Evolutionary conservation across 1,140 invertebrate species (phyloP).

Genomic region (Saccostrea echinata): DNA sequence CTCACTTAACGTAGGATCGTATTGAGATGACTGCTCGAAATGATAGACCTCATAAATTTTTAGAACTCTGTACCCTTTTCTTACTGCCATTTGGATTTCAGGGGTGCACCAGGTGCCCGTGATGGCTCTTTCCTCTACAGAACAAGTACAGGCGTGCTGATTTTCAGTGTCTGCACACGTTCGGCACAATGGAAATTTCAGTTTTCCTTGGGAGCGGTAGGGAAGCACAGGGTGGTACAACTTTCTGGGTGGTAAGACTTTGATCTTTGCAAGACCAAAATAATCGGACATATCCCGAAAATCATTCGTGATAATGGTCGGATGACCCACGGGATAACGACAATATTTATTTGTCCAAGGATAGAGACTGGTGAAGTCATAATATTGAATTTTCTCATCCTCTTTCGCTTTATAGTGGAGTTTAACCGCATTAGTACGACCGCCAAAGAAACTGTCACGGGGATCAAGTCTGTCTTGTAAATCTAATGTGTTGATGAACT

Average conservation of each 20-base stretch:
- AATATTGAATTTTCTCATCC: slow-evolving; percentile 51
- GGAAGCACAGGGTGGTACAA: slow-evolving; percentile 54
- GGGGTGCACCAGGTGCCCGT: slow-evolving; percentile 77
- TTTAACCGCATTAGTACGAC: slow-evolving; percentile 53
- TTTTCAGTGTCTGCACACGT: slow-evolving; percentile 48
- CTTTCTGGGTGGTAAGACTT: slow-evolving; percentile 39
- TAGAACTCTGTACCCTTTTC: slow-evolving; percentile 75
- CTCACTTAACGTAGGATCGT: not conserved
- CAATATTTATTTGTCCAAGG: slow-evolving; percentile 44
- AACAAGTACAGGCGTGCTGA: slow-evolving; percentile 44
- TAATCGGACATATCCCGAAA: slow-evolving; percentile 30
- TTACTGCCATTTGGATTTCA: slow-evolving; percentile 76
- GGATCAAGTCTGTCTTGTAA: slow-evolving; percentile 48
- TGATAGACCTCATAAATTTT: slow-evolving; percentile 78
- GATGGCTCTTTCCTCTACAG: slow-evolving; percentile 66
- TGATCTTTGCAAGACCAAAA: slow-evolving; percentile 49
- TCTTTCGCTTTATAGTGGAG: slow-evolving; percentile 45
- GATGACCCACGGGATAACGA: slow-evolving; percentile 48
- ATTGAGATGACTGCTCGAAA: slow-evolving; percentile 41
- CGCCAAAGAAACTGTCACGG: slow-evolving; percentile 53
- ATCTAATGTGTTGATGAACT: slow-evolving; percentile 46
- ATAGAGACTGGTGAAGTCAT: slow-evolving; percentile 55
- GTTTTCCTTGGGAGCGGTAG: slow-evolving; percentile 47
- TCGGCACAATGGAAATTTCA: slow-evolving; percentile 51
- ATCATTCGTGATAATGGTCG: slow-evolving; percentile 38